A percentile compares a stretch with the other conserved stretches of the same genome.
These are phyloP conservation scores for Melangyna quadrimaculata DNA, from an alignment of 2,888 invertebrate species.

Conservation along the genomic window DNA sequence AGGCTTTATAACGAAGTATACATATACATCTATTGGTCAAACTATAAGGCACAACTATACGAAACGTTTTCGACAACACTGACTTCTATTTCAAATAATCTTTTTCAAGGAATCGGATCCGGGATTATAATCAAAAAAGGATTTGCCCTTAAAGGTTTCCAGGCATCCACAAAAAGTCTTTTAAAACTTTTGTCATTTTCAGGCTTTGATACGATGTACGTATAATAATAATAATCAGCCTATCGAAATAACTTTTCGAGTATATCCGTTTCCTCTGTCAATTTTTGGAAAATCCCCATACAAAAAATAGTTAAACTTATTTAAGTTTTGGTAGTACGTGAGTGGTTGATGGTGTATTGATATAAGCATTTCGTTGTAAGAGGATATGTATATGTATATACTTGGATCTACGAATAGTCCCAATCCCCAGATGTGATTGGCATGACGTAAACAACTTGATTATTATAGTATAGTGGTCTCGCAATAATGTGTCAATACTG, in stretches of 20 bases:
- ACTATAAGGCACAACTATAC: not conserved
- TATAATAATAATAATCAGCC: not conserved
- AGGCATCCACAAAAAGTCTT: not conserved
- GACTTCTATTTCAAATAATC: constrained; percentile 1
- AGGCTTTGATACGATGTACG: not conserved
- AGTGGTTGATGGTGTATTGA: not conserved
- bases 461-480: constrained; percentile 38
- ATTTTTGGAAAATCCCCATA: constrained; percentile 1
- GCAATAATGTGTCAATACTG: constrained; percentile 36
- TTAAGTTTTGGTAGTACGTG: not conserved
- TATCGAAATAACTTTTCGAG: constrained; percentile 6
- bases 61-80: not conserved
- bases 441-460: constrained; percentile 53
- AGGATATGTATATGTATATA: too few species aligned
- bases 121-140: not conserved
- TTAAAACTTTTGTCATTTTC: constrained; percentile 14
- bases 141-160: constrained; percentile 3
- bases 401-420: too few species aligned
- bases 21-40: not conserved
- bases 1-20: not conserved
- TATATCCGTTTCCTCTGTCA: constrained; percentile 6
- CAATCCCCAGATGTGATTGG: constrained; percentile 50
- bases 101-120: not conserved
- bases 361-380: not conserved
- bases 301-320: not conserved